Evolutionary conservation across 2,888 invertebrate genomes (phyloP).

Genomic region (Tuberolachnus salignus): DNA sequence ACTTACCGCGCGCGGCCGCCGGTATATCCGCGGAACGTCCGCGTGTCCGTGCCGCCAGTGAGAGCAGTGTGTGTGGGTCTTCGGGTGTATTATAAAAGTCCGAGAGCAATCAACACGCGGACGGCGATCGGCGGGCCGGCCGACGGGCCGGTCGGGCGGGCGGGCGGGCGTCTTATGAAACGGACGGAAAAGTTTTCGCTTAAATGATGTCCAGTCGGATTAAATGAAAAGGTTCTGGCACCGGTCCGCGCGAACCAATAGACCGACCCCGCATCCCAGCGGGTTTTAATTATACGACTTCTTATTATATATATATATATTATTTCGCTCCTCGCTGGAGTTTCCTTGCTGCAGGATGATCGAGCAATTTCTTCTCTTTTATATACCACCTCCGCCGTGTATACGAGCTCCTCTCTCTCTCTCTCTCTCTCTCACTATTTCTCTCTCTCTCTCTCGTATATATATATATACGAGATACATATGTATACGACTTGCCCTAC

Average conservation of each 20-base stretch:
- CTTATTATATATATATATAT: too few species aligned
- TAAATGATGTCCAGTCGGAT: constrained; percentile 56
- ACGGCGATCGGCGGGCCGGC: too few species aligned
- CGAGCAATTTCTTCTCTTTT: constrained; percentile 26
- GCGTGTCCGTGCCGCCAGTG: too few species aligned
- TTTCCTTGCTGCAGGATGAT: constrained; percentile 7
- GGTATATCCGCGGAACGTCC: not conserved
- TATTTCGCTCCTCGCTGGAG: not conserved
- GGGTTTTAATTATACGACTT: constrained; percentile 55
- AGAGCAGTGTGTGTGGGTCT: constrained; percentile 28
- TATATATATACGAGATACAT: constrained; percentile 1
- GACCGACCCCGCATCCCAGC: constrained; percentile 46
- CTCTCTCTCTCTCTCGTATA: not conserved
- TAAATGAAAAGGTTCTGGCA: constrained; percentile 56
- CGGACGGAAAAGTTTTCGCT: constrained; percentile 56
- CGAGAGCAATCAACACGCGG: constrained; percentile 53
- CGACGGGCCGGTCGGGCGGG: not conserved
- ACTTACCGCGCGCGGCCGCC: not conserved
- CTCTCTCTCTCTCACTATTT: not conserved
- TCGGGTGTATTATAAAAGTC: constrained; percentile 56
- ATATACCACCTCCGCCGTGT: not conserved
- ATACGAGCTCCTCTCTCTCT: not conserved
- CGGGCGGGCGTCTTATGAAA: constrained; percentile 5
- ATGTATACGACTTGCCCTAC: not conserved
- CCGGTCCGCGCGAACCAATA: constrained; percentile 55